These are phyloP conservation scores for Drosophila serrata DNA, from an alignment of 1,140 invertebrate genomes.

Conservation along the genomic window DNA sequence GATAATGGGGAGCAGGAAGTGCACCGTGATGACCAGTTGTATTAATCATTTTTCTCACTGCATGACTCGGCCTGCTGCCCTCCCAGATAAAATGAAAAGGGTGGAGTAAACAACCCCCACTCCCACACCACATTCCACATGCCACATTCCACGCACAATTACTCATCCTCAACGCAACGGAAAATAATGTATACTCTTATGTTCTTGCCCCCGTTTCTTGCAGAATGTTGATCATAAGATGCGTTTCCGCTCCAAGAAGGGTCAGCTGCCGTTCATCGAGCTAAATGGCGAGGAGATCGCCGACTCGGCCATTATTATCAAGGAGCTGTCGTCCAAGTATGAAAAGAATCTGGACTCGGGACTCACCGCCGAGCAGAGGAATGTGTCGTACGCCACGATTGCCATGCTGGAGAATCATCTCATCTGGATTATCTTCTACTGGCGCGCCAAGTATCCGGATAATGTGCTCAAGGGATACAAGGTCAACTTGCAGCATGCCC, in stretches of 20 bases:
- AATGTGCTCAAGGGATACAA: slow-evolving; percentile 95
- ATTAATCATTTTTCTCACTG: slow-evolving; percentile 8
- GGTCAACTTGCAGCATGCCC: slow-evolving; percentile 94
- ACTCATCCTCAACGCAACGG: slow-evolving; percentile 35
- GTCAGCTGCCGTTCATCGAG: slow-evolving; percentile 96
- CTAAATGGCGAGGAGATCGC: slow-evolving; percentile 97
- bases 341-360: slow-evolving; percentile 92
- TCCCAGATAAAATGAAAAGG: slow-evolving; percentile 15
- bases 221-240: slow-evolving; percentile 98
- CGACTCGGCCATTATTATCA: slow-evolving; percentile 95
- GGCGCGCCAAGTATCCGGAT: slow-evolving; percentile 95
- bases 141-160: slow-evolving; percentile 43
- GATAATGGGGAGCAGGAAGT: slow-evolving; percentile 7
- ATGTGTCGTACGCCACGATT: slow-evolving; percentile 95
- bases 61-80: slow-evolving; percentile 9
- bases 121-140: slow-evolving; percentile 20
- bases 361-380: slow-evolving; percentile 93
- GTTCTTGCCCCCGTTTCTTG: slow-evolving; percentile 75
- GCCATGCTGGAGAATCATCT: slow-evolving; percentile 98
- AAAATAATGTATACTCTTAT: slow-evolving; percentile 21
- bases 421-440: slow-evolving; percentile 94
- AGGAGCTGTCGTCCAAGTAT: slow-evolving; percentile 93
- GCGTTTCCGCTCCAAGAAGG: slow-evolving; percentile 97
- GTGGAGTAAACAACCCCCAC: slow-evolving; percentile 33
- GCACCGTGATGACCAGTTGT: neutral